phyloP scores from a whole-genome alignment of 2,113 vertebrate species.

The Puntigrus tetrazona region DNA sequence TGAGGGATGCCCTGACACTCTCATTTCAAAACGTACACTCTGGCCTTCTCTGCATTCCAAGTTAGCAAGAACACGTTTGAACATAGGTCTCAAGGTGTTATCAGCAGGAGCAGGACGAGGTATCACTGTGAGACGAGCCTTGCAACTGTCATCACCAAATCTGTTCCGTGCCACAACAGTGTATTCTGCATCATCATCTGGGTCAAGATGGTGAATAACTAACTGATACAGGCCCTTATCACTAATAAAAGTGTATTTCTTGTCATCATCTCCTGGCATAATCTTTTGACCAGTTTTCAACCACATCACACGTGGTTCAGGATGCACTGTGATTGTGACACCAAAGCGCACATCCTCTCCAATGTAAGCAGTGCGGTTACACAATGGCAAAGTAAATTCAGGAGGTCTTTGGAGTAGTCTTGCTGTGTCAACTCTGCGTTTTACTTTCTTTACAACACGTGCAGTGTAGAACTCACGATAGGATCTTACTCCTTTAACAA shows the following conservation, averaged over 20 bases:
- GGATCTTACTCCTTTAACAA: constrained; percentile 87
- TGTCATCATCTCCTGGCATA: constrained; percentile 88
- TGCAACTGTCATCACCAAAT: constrained; percentile 95
- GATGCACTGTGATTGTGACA: constrained; percentile 97
- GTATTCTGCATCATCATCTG: constrained; percentile 92
- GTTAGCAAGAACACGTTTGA: constrained; percentile 96
- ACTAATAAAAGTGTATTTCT: constrained; percentile 89
- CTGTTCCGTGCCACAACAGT: constrained; percentile 90
- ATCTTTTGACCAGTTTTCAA: constrained; percentile 97
- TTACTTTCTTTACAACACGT: constrained; percentile 89
- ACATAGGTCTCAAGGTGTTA: constrained; percentile 94
- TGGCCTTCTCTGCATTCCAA: constrained; percentile 94
- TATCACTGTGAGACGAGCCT: constrained; percentile 88
- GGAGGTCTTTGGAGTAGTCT: constrained; percentile 93
- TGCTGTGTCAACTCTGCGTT: constrained; percentile 89
- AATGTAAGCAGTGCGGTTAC: constrained; percentile 87
- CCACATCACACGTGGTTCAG: constrained; percentile 95
- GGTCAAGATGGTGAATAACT: constrained; percentile 83
- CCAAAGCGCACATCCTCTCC: constrained; percentile 91
- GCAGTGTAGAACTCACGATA: constrained; percentile 86
- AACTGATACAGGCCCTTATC: constrained; percentile 97
- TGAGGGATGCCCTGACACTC: constrained; percentile 88
- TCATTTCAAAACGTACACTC: constrained; percentile 91
- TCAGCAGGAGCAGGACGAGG: constrained; percentile 89
- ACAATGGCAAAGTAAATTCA: constrained; percentile 95